Conservation (phyloP, 1,140 invertebrate genomes). For the Diprion similis region DNA sequence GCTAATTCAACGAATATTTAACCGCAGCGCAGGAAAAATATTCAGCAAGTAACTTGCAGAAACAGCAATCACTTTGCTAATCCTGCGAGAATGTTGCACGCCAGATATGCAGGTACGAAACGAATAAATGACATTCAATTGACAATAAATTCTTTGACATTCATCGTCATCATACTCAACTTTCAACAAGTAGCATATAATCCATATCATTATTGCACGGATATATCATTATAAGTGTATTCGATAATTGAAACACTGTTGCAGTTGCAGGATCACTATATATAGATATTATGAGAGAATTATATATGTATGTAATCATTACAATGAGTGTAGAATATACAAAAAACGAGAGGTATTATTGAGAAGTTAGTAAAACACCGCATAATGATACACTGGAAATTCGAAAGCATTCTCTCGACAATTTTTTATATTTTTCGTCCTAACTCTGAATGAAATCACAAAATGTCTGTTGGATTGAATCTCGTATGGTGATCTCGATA, state of each 20-base stretch:
- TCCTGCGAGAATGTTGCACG: not conserved
- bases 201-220: not conserved
- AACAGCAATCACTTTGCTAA: slow-evolving; percentile 1
- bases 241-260: too few species aligned
- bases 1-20: not conserved
- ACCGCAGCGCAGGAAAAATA: not conserved
- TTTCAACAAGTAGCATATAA: not conserved
- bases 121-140: not conserved
- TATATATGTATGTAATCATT: too few species aligned
- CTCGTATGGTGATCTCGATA: not conserved
- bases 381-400: too few species aligned
- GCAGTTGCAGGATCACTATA: too few species aligned
- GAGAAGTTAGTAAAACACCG: too few species aligned
- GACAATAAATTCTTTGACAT: not conserved
- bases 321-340: too few species aligned
- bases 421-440: too few species aligned
- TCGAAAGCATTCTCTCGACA: too few species aligned
- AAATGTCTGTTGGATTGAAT: not conserved
- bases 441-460: too few species aligned
- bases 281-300: too few species aligned
- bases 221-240: not conserved
- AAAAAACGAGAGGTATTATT: too few species aligned
- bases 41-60: not conserved
- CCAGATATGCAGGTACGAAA: too few species aligned
- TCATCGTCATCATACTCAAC: not conserved